Percentiles rank a stretch among this genome's conserved stretches.
These are phyloP conservation scores for Oreochromis niloticus DNA, from an alignment of 2,113 vertebrate species.

Conservation along the genomic window DNA sequence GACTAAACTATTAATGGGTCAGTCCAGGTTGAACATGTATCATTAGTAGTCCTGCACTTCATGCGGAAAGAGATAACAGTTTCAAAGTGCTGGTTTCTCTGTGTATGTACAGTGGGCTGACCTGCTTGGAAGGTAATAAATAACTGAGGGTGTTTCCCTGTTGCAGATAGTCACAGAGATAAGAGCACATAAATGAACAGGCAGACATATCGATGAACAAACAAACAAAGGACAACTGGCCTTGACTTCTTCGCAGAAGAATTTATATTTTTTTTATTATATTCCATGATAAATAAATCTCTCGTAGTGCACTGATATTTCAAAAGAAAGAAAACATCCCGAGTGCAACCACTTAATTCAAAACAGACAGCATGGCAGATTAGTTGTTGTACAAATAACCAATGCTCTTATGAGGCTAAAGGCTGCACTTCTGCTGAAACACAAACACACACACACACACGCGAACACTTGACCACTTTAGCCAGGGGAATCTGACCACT, in stretches of 20 bases:
- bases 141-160: slow-evolving; percentile 18
- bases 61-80: neutral
- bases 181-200: slow-evolving; percentile 18
- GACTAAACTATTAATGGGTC: neutral
- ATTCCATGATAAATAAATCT: neutral
- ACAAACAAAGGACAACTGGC: slow-evolving; percentile 3
- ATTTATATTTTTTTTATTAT: neutral
- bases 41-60: neutral
- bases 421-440: neutral
- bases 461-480: slow-evolving; percentile 27
- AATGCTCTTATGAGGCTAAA: neutral
- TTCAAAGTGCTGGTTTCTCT: neutral
- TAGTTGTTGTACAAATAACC: neutral
- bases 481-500: slow-evolving; percentile 60
- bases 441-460: neutral
- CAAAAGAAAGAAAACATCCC: neutral
- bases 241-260: neutral
- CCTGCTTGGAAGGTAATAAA: slow-evolving; percentile 30
- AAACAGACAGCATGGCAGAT: neutral
- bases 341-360: neutral
- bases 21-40: neutral
- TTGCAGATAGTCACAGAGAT: slow-evolving; percentile 28
- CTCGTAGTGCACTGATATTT: neutral
- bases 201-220: neutral
- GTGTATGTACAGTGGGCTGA: neutral